A percentile compares a stretch with the other conserved stretches of the same genome.
Conservation (phyloP, 2,113 vertebrate genomes). For the Aramus guarauna region DNA sequence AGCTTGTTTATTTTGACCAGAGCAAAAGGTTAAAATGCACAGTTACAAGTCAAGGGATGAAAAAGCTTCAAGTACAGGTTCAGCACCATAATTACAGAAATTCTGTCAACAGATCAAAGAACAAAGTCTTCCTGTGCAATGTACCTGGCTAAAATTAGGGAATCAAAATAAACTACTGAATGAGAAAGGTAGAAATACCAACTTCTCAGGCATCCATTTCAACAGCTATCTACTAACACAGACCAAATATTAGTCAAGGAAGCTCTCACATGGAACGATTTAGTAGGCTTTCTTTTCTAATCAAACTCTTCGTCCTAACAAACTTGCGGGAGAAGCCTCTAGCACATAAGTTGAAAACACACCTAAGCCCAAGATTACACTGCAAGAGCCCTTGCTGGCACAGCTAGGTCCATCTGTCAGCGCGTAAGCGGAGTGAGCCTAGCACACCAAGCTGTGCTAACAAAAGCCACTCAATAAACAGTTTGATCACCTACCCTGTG, state of each 20-base stretch:
- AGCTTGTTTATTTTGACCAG: conserved; percentile 66
- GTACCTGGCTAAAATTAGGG: conserved; percentile 87
- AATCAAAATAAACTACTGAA: conserved; percentile 85
- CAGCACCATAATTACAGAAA: conserved; percentile 78
- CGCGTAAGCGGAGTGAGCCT: not conserved
- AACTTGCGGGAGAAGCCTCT: not conserved
- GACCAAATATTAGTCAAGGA: not conserved
- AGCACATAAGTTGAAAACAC: not conserved
- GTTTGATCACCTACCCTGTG: not conserved
- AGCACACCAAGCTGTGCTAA: not conserved
- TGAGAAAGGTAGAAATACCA: conserved; percentile 97
- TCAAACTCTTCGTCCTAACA: not conserved
- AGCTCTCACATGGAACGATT: not conserved
- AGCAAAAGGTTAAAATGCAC: conserved; percentile 74
- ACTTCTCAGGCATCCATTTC: conserved; percentile 94
- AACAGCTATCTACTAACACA: conserved; percentile 42
- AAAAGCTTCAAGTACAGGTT: conserved; percentile 66
- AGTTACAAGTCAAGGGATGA: conserved; percentile 69
- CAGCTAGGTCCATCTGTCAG: not conserved
- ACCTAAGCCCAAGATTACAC: not conserved
- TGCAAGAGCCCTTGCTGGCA: not conserved
- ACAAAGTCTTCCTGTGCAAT: conserved; percentile 96
- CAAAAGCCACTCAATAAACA: not conserved
- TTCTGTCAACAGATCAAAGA: conserved; percentile 71
- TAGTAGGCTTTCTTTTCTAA: not conserved